These are phyloP conservation scores for Xyrichtys novacula DNA, from an alignment of 2,797 vertebrate genomes.

Conservation along the genomic window DNA sequence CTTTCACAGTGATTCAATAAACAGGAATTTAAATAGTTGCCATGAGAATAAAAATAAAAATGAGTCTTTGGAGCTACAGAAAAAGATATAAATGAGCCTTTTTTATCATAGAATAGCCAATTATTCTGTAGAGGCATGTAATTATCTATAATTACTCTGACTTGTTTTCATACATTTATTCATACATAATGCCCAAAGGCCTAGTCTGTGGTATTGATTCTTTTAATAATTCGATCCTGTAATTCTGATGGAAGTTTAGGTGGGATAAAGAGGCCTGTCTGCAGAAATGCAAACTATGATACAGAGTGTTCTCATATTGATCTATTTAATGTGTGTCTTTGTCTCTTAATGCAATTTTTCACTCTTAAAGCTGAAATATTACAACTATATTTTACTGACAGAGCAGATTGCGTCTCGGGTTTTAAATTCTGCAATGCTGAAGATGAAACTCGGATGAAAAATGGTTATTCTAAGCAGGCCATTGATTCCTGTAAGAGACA, in stretches of 20 bases:
- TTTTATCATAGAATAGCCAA: background rate
- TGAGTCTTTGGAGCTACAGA: background rate
- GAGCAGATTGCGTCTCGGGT: constrained; percentile 35
- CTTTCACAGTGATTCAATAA: constrained; percentile 20
- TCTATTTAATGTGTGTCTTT: constrained; percentile 12
- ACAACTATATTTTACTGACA: constrained; percentile 57
- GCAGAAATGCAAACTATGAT: constrained; percentile 28
- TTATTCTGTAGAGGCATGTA: background rate
- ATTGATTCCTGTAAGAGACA: constrained; percentile 57
- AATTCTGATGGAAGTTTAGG: constrained; percentile 25
- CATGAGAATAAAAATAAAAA: constrained; percentile 16
- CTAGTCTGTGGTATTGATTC: constrained; percentile 27
- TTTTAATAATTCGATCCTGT: constrained; percentile 28
- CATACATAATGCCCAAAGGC: constrained; percentile 6
- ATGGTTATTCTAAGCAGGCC: constrained; percentile 49
- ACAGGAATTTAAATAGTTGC: constrained; percentile 29
- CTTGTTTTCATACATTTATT: constrained; percentile 14
- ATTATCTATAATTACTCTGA: constrained; percentile 24
- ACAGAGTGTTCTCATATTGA: constrained; percentile 26
- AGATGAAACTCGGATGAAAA: constrained; percentile 53
- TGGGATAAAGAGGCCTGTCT: constrained; percentile 21
- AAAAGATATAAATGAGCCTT: background rate
- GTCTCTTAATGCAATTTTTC: constrained; percentile 27
- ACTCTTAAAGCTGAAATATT: constrained; percentile 57
- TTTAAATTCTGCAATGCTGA: constrained; percentile 48